A percentile compares a stretch with the other conserved stretches of the same genome.
These are phyloP conservation scores for Riptortus pedestris DNA, from an alignment of 1,140 invertebrate species.

Conservation along the genomic window DNA sequence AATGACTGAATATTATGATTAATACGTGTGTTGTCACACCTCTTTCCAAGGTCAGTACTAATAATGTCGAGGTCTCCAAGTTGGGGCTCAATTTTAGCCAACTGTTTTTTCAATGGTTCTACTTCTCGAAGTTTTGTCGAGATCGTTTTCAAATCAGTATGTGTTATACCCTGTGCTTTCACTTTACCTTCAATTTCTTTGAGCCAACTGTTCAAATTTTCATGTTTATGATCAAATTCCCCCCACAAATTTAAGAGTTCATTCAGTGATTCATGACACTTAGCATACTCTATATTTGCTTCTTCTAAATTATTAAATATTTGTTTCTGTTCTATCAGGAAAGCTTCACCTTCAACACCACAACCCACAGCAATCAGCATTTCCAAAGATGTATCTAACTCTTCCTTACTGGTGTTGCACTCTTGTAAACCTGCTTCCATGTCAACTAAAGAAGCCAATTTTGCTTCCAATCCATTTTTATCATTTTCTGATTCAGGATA, in stretches of 20 bases:
- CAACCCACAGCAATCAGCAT: conserved; percentile 56
- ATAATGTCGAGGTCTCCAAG: conserved; percentile 54
- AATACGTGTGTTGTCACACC: conserved; percentile 70
- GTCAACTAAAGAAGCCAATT: conserved; percentile 68
- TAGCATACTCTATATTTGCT: conserved; percentile 51
- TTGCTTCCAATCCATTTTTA: conserved; percentile 84
- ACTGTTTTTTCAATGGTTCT: conserved; percentile 48
- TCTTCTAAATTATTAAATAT: conserved; percentile 55
- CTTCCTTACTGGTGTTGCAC: conserved; percentile 51
- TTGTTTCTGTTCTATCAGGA: conserved; percentile 51
- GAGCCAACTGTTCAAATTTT: conserved; percentile 70
- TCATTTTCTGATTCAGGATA: conserved; percentile 75
- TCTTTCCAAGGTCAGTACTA: conserved; percentile 58
- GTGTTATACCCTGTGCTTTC: conserved; percentile 56
- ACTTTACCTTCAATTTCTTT: conserved; percentile 74
- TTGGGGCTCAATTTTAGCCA: conserved; percentile 51
- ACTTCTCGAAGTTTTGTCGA: conserved; percentile 61
- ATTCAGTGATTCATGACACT: conserved; percentile 58
- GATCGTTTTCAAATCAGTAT: conserved; percentile 58
- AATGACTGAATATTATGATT: conserved; percentile 69
- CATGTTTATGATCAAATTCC: conserved; percentile 55
- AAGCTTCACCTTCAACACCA: conserved; percentile 50
- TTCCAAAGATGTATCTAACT: conserved; percentile 55
- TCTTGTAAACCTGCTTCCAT: conserved; percentile 60
- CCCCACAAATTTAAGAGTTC: conserved; percentile 67